Percentiles rank a stretch among this genome's conserved stretches.
phyloP scores from a whole-genome alignment of 1,140 invertebrate species.

The Nixonia krombeini region DNA sequence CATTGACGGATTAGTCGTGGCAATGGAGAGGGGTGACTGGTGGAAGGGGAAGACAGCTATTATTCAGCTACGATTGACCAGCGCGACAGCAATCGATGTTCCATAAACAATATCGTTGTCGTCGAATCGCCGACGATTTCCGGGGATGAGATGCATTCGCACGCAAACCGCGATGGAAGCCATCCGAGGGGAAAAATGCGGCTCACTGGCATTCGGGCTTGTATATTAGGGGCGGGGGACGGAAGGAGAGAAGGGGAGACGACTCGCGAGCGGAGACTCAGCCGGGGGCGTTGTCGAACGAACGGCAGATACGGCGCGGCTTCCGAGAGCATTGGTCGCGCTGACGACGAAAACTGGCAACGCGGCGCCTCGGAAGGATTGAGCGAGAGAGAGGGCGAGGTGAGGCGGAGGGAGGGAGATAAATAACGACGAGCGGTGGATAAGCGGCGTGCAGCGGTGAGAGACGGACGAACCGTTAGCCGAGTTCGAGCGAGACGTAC shows the following conservation, averaged over 20 bases:
- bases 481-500: constrained; percentile 52
- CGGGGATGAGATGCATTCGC: too few relatives aligned
- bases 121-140: too few relatives aligned
- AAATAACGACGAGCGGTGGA: constrained; percentile 19
- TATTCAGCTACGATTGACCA: too few relatives aligned
- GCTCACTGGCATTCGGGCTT: constrained; percentile 18
- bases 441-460: constrained; percentile 21
- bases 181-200: constrained; percentile 30
- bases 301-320: constrained; percentile 25
- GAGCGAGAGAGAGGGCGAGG: constrained; percentile 2
- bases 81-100: too few relatives aligned
- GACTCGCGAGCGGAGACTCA: background rate
- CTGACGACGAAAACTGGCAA: constrained; percentile 20
- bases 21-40: too few relatives aligned
- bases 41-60: too few relatives aligned
- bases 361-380: constrained; percentile 5
- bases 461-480: constrained; percentile 52
- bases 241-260: constrained; percentile 15
- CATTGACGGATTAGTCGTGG: constrained; percentile 28
- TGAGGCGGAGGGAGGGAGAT: constrained; percentile 11
- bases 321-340: constrained; percentile 21
- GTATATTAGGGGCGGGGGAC: constrained; percentile 9
- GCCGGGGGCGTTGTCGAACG: background rate
- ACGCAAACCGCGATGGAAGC: too few relatives aligned
- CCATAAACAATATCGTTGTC: too few relatives aligned